phyloP scores from a whole-genome alignment of 2,797 vertebrate genomes.

The Babyrousa celebensis region DNA sequence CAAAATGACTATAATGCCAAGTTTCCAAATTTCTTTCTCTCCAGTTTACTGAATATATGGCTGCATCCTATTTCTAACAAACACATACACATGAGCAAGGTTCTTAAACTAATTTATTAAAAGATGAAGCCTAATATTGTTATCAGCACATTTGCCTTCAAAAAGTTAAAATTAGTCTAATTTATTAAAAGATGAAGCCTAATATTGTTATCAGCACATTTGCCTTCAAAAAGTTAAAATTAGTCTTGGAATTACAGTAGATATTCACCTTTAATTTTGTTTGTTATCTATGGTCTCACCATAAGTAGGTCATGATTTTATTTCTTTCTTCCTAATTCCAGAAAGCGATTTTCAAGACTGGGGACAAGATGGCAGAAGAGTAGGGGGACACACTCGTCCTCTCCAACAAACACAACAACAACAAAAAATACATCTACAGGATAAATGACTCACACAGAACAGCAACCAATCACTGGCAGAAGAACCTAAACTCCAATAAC shows the following conservation, averaged over 20 bases:
- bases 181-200: background rate
- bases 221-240: slow-evolving; percentile 35
- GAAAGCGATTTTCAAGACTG: background rate
- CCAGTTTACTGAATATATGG: background rate
- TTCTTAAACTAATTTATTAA: background rate
- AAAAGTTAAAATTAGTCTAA: background rate
- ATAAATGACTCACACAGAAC: too few species aligned
- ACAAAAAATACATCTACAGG: too few species aligned
- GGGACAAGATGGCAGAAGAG: too few species aligned
- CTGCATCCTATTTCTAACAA: background rate
- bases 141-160: background rate
- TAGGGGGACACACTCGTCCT: too few species aligned
- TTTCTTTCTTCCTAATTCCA: slow-evolving; percentile 10
- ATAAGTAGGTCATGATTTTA: background rate
- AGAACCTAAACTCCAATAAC: too few species aligned
- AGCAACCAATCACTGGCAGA: too few species aligned
- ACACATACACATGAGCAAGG: background rate
- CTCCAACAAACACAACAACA: too few species aligned
- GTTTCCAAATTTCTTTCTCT: background rate
- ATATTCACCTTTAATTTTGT: background rate
- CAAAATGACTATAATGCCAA: background rate
- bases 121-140: background rate
- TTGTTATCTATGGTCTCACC: background rate
- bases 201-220: background rate
- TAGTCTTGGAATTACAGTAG: background rate